Base-by-base conservation (phyloP, 2,888 invertebrate species). In the Peribatodes rhomboidaria region DNA sequence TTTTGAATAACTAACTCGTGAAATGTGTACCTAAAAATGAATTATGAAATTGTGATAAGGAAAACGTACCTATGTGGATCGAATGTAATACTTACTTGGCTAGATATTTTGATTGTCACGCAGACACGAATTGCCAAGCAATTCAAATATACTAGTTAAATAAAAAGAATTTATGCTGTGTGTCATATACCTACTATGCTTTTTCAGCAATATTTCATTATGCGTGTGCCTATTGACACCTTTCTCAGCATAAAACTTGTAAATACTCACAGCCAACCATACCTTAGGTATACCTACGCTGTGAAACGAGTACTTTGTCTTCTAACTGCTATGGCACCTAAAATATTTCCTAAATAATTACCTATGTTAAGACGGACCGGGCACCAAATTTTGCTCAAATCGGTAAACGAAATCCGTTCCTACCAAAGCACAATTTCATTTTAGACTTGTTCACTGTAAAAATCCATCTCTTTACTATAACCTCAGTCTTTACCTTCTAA, bases 351-450 rank as follows among this genome's bases (percentile, higher is more conserved):
- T 22, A 46, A 56, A 27, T 2, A 27, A 27, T 27, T 6, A 27
- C 6, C 27, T 46, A 18, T 1, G 42, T 52, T 37, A 31, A 31
- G 14, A 49, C 31, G 47, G 31, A 49, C 27, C 27, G n/a, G 56
- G 67, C 71, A 69, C 57, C 54, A 49, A 65, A 59, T 73, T 78
- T 85, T 88, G 88, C 88, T 89, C 88, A 89, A 88, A 78, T 79
- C 76, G 70, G 71, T 78, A 77, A 85, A 84, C 78, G 73, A 71
- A 81, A 68, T 86, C 85, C 87, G 85, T 86, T 87, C 86, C 83
- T 81, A 69, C 76, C 73, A 76, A 74, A 59, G 83, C 81, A 84
- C 82, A 84, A 83, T 81, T 78, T 78, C 78, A 61, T 76, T 72
- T 77, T 77, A 80, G 74, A 72, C 27, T 27, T 27, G 14, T 69